Evolutionary conservation across 2,888 invertebrate genomes (phyloP), one percentile per base, ranked within the genome.

Genomic region (Eristalis tenax): DNA sequence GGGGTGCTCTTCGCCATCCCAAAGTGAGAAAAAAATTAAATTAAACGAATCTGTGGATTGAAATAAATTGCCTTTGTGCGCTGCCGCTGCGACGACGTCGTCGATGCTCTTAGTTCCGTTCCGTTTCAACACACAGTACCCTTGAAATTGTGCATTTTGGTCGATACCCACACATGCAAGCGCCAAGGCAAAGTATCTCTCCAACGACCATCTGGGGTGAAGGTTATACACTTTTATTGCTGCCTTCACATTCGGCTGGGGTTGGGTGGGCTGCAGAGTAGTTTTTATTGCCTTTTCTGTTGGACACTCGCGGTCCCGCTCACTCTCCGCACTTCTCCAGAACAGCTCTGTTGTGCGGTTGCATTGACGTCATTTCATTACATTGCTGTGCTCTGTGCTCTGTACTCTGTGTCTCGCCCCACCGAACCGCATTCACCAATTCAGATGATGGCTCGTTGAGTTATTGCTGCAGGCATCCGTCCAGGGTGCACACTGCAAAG

Each of bases 91-190:
- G 71, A 6, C 59, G 8, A 28, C 26, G 40, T 40, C 56, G 13
- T 50, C 43, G 56, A 11, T 26, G 66, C 28, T 59, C 38, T 64
- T 40, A 71, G 84, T 81, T 26, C 26, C 4, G 32, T 32, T 86
- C 78, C 83, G 64, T 83, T 83, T 69, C 78, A 43, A 64, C 35
- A 57, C n/a, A 43, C 15, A 26, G 65, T 71, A 84, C 84, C 84
- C 83, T 82, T 86, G 83, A 86, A 78, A 82, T 73, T 85, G 85
- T 85, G 85, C 81, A 84, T 73, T 82, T 85, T 85, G 76, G 81
- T 85, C 77, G 81, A 69, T 71, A 43, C 75, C 78, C 78, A 82
- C 74, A 71, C 82, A 63, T 80, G 69, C 74, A 76, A 63, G 61
- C 50, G 71, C 64, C 73, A 75, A 63, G 65, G 64, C 64, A 43